These are phyloP conservation scores for Antigone vipio DNA, from an alignment of 2,113 vertebrate species.

Conservation along the genomic window DNA sequence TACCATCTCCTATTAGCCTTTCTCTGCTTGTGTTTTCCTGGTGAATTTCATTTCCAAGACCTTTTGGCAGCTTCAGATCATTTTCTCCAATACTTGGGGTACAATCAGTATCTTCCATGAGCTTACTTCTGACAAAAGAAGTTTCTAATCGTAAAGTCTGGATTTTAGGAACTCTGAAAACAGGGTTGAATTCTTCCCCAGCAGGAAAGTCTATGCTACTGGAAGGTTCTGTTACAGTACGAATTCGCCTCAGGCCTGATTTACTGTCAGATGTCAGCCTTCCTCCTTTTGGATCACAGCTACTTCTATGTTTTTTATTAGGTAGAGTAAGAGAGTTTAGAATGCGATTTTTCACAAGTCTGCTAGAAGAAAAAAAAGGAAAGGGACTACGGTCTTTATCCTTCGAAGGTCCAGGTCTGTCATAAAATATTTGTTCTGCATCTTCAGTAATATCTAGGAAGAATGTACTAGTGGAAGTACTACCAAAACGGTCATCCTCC, in stretches of 20 bases:
- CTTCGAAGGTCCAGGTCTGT: slow-evolving; percentile 87
- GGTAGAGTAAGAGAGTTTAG: slow-evolving; percentile 92
- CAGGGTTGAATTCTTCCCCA: slow-evolving; percentile 83
- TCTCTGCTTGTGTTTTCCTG: slow-evolving; percentile 90
- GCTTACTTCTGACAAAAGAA: slow-evolving; percentile 87
- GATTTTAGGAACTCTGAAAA: slow-evolving; percentile 86
- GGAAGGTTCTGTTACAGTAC: slow-evolving; percentile 92
- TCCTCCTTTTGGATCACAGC: slow-evolving; percentile 88
- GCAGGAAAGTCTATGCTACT: slow-evolving; percentile 77
- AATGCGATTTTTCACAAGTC: slow-evolving; percentile 90
- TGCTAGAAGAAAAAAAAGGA: slow-evolving; percentile 89
- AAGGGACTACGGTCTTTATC: slow-evolving; percentile 91
- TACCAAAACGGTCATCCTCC: slow-evolving; percentile 90
- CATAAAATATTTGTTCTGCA: slow-evolving; percentile 78
- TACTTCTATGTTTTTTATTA: slow-evolving; percentile 94
- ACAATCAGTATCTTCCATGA: slow-evolving; percentile 81
- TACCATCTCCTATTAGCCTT: slow-evolving; percentile 85
- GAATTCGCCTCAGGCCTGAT: slow-evolving; percentile 80
- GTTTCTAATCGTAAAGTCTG: slow-evolving; percentile 89
- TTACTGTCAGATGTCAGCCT: slow-evolving; percentile 83
- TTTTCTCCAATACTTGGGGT: slow-evolving; percentile 79
- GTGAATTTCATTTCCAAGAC: slow-evolving; percentile 77
- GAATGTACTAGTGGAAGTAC: slow-evolving; percentile 76
- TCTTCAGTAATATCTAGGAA: slow-evolving; percentile 88
- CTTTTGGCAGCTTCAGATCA: slow-evolving; percentile 79